A percentile compares a stretch with the other conserved stretches of the same genome.
Conservation (phyloP, 2,888 invertebrate genomes). For the Agrilus biguttatus region DNA sequence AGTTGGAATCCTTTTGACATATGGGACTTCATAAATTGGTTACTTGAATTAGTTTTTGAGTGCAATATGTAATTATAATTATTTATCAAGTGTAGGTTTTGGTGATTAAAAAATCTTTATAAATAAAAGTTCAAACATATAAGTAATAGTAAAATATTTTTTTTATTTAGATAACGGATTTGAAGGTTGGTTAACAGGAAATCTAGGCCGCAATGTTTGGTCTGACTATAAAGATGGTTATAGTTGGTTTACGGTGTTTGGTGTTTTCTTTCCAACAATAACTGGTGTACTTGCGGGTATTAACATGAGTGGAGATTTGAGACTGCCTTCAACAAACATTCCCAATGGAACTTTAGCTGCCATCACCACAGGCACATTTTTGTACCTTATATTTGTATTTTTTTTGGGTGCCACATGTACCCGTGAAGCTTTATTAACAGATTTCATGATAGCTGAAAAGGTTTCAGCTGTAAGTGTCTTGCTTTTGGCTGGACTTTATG, state of each 20-base stretch:
- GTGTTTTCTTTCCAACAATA: conserved; percentile 94
- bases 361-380: conserved; percentile 72
- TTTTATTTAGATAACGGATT: conserved; percentile 55
- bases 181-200: conserved; percentile 70
- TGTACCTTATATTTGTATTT: conserved; percentile 80
- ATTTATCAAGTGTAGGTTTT: too few relatives aligned
- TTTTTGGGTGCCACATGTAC: conserved; percentile 82
- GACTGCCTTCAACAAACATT: conserved; percentile 82
- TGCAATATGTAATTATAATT: too few relatives aligned
- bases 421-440: conserved; percentile 51
- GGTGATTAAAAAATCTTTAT: too few relatives aligned
- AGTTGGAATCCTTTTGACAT: too few relatives aligned
- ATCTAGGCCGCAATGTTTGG: conserved; percentile 69
- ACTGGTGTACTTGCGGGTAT: conserved; percentile 95
- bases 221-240: conserved; percentile 65
- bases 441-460: conserved; percentile 86
- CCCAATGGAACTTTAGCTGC: conserved; percentile 91
- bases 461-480: conserved; percentile 74
- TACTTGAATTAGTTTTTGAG: too few relatives aligned
- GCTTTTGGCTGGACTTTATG: conserved; percentile 82
- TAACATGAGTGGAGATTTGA: conserved; percentile 95
- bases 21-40: too few relatives aligned
- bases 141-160: too few relatives aligned
- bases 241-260: conserved; percentile 92
- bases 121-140: background rate